Evolutionary conservation across 1,140 invertebrate species (phyloP).

Genomic region (Musca domestica): DNA sequence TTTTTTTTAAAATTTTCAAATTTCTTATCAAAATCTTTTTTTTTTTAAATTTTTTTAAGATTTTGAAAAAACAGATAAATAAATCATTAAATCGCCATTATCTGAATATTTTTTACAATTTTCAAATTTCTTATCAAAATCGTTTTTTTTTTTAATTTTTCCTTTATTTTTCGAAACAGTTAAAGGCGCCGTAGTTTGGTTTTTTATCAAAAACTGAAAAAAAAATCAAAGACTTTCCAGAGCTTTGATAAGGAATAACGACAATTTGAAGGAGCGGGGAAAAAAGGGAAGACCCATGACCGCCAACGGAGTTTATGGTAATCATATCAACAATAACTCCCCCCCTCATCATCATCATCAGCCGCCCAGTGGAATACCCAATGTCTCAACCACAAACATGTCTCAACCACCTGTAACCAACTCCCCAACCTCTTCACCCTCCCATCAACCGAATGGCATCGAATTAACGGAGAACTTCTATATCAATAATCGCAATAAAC

Average conservation of each 20-base stretch:
- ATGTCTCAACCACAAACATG: neutral
- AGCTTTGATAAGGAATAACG: too few relatives aligned
- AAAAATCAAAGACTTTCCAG: neutral
- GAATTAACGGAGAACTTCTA: conserved; percentile 80
- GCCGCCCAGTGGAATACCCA: neutral
- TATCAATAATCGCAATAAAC: conserved; percentile 57
- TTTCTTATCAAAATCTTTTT: too few relatives aligned
- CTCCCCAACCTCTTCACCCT: too few relatives aligned
- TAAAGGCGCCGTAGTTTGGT: neutral
- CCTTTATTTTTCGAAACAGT: neutral
- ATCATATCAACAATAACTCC: neutral
- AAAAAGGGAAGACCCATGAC: neutral
- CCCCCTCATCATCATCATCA: neutral
- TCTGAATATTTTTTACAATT: too few relatives aligned
- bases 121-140: too few relatives aligned
- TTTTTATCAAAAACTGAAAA: neutral
- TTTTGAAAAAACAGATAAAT: too few relatives aligned
- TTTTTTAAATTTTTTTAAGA: too few relatives aligned
- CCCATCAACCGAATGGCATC: neutral
- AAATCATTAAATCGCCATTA: too few relatives aligned
- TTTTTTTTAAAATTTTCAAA: too few relatives aligned
- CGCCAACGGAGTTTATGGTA: neutral
- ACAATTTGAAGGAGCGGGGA: neutral
- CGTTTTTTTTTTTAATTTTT: too few relatives aligned
- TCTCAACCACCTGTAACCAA: neutral